Percentiles rank a stretch among this genome's conserved stretches.
phyloP scores from a whole-genome alignment of 2,113 vertebrate species.

The Malaclemys terrapin region DNA sequence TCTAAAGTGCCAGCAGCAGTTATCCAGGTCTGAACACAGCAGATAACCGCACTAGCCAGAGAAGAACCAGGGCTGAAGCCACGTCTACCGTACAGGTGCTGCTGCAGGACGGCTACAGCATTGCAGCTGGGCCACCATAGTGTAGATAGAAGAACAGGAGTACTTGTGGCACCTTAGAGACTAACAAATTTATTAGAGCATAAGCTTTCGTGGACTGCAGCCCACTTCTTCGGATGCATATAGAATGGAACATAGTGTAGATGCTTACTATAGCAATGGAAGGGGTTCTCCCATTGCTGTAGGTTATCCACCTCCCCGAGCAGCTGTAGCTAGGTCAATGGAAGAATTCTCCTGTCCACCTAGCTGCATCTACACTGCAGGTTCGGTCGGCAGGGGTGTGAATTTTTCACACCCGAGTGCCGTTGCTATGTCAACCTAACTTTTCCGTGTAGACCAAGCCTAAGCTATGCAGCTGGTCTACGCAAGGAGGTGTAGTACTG shows the following conservation, averaged over 20 bases:
- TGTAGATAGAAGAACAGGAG: no score
- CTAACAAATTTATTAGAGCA: no score
- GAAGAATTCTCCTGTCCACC: neutral
- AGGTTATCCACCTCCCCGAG: neutral
- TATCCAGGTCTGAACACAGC: neutral
- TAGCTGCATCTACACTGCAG: neutral
- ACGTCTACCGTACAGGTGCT: no score
- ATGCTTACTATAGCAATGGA: neutral
- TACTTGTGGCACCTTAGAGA: no score
- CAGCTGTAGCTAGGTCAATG: neutral
- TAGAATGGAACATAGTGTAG: no score
- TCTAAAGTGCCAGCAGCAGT: neutral
- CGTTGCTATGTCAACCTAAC: neutral
- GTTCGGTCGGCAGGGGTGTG: neutral
- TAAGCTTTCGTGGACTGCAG: no score
- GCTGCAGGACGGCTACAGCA: no score
- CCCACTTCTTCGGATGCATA: no score
- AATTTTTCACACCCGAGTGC: neutral
- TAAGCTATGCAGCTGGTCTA: neutral
- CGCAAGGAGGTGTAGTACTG: neutral
- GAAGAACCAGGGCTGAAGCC: neutral
- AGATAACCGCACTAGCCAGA: neutral
- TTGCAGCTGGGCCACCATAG: neutral
- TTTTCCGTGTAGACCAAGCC: neutral
- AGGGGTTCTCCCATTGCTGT: neutral